Base-by-base conservation (phyloP, 53 echinoderm and acorn worm species). In the Crossaster papposus region DNA sequence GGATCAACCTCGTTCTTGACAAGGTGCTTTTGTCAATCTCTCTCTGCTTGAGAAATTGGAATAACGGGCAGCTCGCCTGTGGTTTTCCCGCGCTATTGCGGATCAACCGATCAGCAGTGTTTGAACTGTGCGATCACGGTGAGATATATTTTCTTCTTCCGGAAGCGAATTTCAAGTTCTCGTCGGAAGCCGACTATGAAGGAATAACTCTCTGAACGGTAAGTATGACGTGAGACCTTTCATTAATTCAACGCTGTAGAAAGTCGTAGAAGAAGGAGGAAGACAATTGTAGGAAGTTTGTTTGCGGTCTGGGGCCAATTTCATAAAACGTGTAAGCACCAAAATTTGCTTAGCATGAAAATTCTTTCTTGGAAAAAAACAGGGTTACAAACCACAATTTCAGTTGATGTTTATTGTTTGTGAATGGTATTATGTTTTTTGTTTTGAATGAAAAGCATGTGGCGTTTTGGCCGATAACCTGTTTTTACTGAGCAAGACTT, bases 1-100 rank as follows among this genome's bases (percentile, higher is more conserved):
- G 87, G 87, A 87, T 87, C 76, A 87, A 35, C 87, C 58, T 76
- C 36, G 76, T 58, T 87, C 64, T 26, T 31, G 87, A 58, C 76
- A 52, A 44, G 77, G 85, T 2, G 85, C 54, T 51, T 71, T 23
- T 50, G 6, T 44, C 34, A 22, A 2, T 73, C 55, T 85, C 58
- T 23, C 53, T 72, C 20, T 85, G 52, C 28, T 28, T 54, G 30
- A 24, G 32, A 54, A 54, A 72, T 72, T 18, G 73, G 85, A 85
- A 85, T 85, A 85, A 53, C 54, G 29, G 73, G 20, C 52, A 26
- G 11, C 7, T 30, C 15, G 9, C n/a, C 44, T 44, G 44, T 44
- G 9, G 44, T 72, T 32, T 30, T 44, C 72, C 53, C 53, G 30
- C 29, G 26, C 11, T 23, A 13, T 65, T 6, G 14, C 28, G 83